These are phyloP conservation scores for Elysia crispata DNA, from an alignment of 2,888 invertebrate species.

Conservation along the genomic window DNA sequence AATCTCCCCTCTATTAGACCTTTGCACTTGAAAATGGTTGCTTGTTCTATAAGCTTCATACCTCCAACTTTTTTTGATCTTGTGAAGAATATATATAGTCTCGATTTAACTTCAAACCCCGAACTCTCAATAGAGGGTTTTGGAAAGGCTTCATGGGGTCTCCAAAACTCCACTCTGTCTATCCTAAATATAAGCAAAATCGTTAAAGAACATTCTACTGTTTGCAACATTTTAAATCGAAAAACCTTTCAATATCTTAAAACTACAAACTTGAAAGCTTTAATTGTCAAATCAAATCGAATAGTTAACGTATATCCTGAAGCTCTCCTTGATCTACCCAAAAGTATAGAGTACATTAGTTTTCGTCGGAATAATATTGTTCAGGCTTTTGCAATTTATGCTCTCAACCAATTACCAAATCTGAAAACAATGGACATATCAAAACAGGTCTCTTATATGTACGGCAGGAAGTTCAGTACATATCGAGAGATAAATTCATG, in stretches of 20 bases:
- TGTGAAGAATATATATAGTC: not conserved
- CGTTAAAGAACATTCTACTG: too few species aligned
- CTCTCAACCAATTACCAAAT: not conserved
- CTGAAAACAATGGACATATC: not conserved
- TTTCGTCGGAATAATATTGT: not conserved
- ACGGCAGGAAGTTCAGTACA: not conserved
- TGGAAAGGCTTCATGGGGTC: not conserved
- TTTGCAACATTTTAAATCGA: not conserved
- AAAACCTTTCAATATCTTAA: constrained; percentile 12
- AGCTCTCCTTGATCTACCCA: not conserved
- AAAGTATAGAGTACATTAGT: not conserved
- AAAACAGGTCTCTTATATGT: not conserved
- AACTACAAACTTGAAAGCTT: not conserved
- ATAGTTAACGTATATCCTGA: not conserved
- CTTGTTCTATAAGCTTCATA: not conserved
- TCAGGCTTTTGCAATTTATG: not conserved
- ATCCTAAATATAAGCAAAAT: not conserved
- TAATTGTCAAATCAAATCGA: not conserved
- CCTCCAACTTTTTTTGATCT: not conserved
- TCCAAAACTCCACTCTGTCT: not conserved
- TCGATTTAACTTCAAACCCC: not conserved
- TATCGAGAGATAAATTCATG: not conserved
- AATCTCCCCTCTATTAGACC: not conserved
- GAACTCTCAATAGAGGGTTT: not conserved
- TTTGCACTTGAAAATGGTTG: not conserved